phyloP scores from a whole-genome alignment of 2,888 invertebrate genomes.

The Idaea straminata region DNA sequence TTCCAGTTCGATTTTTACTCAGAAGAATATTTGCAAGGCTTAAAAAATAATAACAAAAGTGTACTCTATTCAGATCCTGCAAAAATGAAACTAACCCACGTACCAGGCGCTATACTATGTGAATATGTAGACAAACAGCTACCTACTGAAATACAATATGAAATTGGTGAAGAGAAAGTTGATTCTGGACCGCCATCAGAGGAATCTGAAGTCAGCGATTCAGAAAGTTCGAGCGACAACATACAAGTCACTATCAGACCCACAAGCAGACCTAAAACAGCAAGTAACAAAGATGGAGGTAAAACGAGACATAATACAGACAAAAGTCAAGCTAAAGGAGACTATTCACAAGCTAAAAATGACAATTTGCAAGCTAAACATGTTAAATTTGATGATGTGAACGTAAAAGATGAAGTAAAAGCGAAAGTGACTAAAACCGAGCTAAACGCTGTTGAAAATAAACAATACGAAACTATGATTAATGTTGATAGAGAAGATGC shows the following conservation, averaged over 20 bases:
- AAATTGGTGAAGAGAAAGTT: conserved; percentile 62
- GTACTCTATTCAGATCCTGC: conserved; percentile 7
- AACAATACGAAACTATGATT: conserved; percentile 32
- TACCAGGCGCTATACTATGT: conserved; percentile 58
- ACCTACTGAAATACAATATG: conserved; percentile 46
- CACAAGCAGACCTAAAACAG: conserved; percentile 29
- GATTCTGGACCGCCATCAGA: conserved; percentile 57
- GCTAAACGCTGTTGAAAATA: conserved; percentile 9
- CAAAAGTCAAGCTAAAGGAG: conserved; percentile 9
- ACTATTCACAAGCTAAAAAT: too few relatives aligned
- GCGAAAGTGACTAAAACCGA: conserved; percentile 12
- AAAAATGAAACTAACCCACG: conserved; percentile 58
- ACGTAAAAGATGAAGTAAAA: conserved; percentile 6
- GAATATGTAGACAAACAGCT: conserved; percentile 48
- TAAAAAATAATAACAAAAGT: neutral
- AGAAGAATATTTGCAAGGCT: too few relatives aligned
- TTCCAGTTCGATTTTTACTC: too few relatives aligned
- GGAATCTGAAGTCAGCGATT: conserved; percentile 52
- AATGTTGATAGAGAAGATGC: conserved; percentile 46
- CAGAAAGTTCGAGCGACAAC: conserved; percentile 39
- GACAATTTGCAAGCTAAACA: too few relatives aligned
- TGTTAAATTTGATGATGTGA: too few relatives aligned
- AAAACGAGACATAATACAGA: conserved; percentile 13
- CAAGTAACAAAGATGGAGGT: conserved; percentile 13
- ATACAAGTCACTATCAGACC: conserved; percentile 20